Evolutionary conservation across 2,113 vertebrate genomes (phyloP), one percentile per base, ranked within the genome.

Genomic region (Paralichthys olivaceus): DNA sequence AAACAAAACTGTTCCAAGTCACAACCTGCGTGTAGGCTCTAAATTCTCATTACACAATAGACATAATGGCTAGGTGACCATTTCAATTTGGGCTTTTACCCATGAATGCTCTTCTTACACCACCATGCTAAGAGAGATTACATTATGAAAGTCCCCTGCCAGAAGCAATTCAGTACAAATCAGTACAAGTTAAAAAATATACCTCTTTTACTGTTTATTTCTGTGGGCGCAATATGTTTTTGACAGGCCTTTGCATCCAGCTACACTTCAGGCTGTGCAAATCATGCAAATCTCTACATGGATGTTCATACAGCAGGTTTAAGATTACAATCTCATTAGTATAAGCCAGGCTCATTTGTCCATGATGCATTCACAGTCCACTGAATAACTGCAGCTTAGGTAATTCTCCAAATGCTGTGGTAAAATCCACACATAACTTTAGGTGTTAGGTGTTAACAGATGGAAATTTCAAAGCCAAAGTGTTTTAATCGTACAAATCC

Each of bases 371-470:
- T 79, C 72, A 84, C 58, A 72, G 9, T 67, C 29, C 49, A 51
- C 23, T 77, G 51, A 75, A 72, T 67, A 11, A 17, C 34, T 23
- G 57, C 63, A 68, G 72, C 69, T 66, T 53, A 6, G 26, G 49
- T 79, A 4, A 67, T 80, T 80, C 62, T 60, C 66, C 14, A 61
- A 63, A 2, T n/a, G 19, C 49, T n/a, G 19, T 15, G 49, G 19
- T 53, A 17, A 15, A 53, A 53, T n/a, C 49, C 43, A 65, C n/a
- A 64, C 69, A 77, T 13, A 77, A 76, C 70, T 67, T 15, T 53
- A 45, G 71, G 57, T 72, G 72, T 15, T 53, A 45, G 71, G 57
- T 72, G 72, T 77, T 75, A 82, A 84, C 61, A 69, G 61, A 85
- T 70, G 72, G 68, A 45, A 32, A 20, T 49, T 75, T 77, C 58